Conservation (phyloP, 2,888 invertebrate genomes). For the Drosophila pseudotakahashii region DNA sequence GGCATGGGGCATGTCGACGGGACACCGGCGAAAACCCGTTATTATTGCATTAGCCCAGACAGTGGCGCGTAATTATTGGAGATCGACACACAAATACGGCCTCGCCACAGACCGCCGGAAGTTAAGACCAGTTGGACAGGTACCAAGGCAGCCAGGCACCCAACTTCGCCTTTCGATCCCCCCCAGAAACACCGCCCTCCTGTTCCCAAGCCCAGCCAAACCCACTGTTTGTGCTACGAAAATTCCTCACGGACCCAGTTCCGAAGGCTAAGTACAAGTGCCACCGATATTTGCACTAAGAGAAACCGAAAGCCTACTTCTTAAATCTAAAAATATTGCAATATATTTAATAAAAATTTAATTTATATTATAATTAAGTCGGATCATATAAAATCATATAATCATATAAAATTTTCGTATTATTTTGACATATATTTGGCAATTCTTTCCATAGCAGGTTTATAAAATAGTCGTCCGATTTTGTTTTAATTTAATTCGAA, state of each 20-base stretch:
- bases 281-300: background rate
- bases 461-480: no score
- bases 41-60: conserved; percentile 57
- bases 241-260: conserved; percentile 50
- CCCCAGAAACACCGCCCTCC: background rate
- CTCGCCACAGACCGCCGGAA: conserved; percentile 64
- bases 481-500: no score
- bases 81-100: conserved; percentile 55
- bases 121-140: conserved; percentile 65
- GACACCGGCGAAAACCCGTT: conserved; percentile 53
- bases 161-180: background rate
- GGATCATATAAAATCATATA: no score
- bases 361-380: no score
- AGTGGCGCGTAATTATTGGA: conserved; percentile 58
- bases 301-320: background rate
- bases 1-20: background rate
- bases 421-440: no score
- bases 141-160: conserved; percentile 4
- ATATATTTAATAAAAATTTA: no score
- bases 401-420: no score
- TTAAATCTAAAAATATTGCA: no score
- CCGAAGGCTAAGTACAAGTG: conserved; percentile 31
- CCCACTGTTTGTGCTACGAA: conserved; percentile 53
- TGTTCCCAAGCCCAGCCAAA: background rate
- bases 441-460: no score